Conservation (phyloP, 2,888 invertebrate species). For the Linnaemya vulpina region DNA sequence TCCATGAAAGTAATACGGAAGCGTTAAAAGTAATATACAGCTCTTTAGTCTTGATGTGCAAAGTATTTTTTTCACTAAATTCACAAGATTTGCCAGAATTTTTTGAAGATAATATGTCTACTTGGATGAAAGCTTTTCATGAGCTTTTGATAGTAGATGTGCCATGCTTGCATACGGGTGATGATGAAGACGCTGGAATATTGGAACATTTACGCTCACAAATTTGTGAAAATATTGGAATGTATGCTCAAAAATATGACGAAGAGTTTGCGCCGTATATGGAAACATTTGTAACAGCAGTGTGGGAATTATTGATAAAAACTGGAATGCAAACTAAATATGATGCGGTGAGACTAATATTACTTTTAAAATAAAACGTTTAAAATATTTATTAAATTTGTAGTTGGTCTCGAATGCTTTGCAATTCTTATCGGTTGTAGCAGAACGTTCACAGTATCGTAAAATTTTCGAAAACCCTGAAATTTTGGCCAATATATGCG, state of each 20-base stretch:
- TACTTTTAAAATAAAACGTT: neutral
- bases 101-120: conserved; percentile 98
- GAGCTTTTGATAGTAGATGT: conserved; percentile 91
- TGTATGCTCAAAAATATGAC: conserved; percentile 99
- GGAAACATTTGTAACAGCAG: conserved; percentile 95
- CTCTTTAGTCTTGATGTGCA: conserved; percentile 93
- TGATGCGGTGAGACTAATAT: conserved; percentile 88
- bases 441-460: conserved; percentile 94
- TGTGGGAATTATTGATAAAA: conserved; percentile 94
- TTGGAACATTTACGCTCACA: conserved; percentile 96
- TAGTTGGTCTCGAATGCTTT: conserved; percentile 98
- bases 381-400: conserved; percentile 70
- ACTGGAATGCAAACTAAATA: conserved; percentile 94
- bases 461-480: conserved; percentile 93
- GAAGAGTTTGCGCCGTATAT: conserved; percentile 97
- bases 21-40: conserved; percentile 94
- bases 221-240: conserved; percentile 96
- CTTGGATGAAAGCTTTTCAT: conserved; percentile 97
- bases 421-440: conserved; percentile 96
- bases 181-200: conserved; percentile 93
- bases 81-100: conserved; percentile 99
- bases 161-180: conserved; percentile 89
- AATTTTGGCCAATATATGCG: conserved; percentile 95
- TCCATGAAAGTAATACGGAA: conserved; percentile 90
- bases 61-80: conserved; percentile 98